Percentiles rank a stretch among this genome's conserved stretches.
phyloP scores from a whole-genome alignment of 2,888 invertebrate genomes.

The Patella caerulea region DNA sequence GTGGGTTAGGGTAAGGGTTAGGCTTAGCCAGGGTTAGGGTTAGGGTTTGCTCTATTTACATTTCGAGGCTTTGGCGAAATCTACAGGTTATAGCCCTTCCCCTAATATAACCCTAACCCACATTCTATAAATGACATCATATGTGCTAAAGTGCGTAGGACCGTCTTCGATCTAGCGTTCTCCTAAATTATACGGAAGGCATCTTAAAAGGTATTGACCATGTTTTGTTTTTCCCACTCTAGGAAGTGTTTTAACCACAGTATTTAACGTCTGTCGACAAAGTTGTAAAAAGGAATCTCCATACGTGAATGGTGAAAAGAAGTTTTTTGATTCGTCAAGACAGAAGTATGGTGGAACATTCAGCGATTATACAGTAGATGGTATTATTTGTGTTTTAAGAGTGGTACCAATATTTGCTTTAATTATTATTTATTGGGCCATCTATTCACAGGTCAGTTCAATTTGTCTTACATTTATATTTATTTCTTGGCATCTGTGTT shows the following conservation, averaged over 20 bases:
- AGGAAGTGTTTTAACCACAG: conserved; percentile 35
- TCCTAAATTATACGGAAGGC: too few relatives aligned
- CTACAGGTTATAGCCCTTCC: too few relatives aligned
- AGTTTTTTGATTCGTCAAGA: conserved; percentile 39
- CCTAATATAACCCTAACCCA: too few relatives aligned
- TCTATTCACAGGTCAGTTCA: conserved; percentile 58
- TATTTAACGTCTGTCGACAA: conserved; percentile 19
- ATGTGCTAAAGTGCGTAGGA: too few relatives aligned
- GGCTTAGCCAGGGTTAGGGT: too few relatives aligned
- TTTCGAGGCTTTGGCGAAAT: too few relatives aligned
- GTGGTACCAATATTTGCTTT: conserved; percentile 58
- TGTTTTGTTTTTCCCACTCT: background rate
- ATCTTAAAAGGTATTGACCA: too few relatives aligned
- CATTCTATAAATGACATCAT: too few relatives aligned
- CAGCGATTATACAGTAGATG: conserved; percentile 55
- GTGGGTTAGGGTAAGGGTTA: too few relatives aligned
- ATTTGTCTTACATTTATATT: background rate
- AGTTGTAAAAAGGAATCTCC: conserved; percentile 16
- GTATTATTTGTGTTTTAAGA: conserved; percentile 51
- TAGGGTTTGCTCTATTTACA: too few relatives aligned
- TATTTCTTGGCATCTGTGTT: background rate
- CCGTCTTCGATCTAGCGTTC: too few relatives aligned
- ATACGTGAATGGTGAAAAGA: conserved; percentile 12
- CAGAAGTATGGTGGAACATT: conserved; percentile 52
- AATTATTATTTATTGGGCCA: conserved; percentile 60